Evolutionary conservation across 92 coral and sea anemone genomes (phyloP), one percentile per base, ranked within the genome.

Genomic region (Porites lobata): DNA sequence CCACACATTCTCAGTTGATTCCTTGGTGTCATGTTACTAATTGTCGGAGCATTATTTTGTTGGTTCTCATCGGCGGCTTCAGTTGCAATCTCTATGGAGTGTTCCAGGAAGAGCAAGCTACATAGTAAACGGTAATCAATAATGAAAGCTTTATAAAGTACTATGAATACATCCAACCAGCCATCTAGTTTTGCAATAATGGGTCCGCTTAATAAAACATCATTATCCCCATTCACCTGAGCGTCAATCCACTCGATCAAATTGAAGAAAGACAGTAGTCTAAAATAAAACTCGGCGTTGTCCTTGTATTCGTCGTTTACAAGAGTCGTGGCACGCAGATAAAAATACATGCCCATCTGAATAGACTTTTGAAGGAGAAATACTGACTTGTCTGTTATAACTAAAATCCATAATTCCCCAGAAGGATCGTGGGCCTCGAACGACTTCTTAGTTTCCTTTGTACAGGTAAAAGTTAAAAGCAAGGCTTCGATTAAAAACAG

Each of bases 161-260:
- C 89, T 19, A 19, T 56, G 7, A 88, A 24, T 26, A 88, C 58
- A 20, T 52, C 65, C 50, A 83, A 91, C 65, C 75, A 82, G 2
- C 29, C 11, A 50, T 83, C 89, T 61, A 64, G 78, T 7, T 65
- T 65, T 53, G 8, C 10, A 1, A 10, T 17, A 18, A 88, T 56
- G 14, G 61, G 61, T 47, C 79, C 76, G 4, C 86, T 78, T 9
- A 91, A 89, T 19, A 52, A 50, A 18, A 91, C 67, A 50, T 91
- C 93, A 21, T 65, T 79, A 21, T 86, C 92, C 21, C 51, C 67
- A 71, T 91, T 88, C 14, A 88, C 89, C 24, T 88, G 81, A 7
- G 89, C 72, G 84, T 92, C 93, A 20, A 94, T 77, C 98, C 98
- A 94, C 78, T 75, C 83, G 18, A 88, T 90, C 65, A 94, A 79